Evolutionary conservation across 2,113 vertebrate genomes (phyloP), one percentile per base, ranked within the genome.

Genomic region (Clarias batrachus): DNA sequence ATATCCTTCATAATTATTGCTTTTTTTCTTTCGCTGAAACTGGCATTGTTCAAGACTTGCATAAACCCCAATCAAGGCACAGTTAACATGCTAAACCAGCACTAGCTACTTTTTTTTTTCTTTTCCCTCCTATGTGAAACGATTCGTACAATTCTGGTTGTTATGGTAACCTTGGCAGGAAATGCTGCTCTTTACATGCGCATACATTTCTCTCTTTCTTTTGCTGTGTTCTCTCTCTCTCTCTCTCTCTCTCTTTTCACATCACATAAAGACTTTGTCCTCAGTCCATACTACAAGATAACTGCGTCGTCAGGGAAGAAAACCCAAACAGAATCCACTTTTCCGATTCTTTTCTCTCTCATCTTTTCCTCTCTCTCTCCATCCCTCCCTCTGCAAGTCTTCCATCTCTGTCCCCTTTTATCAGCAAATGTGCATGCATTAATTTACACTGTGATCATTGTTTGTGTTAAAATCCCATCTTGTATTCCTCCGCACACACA

Each of bases 301-400:
- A 59, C n/a, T 54, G 74, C 16, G 7, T 19, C 25, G 14, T 30
- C 12, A 0, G 25, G n/a, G 2, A 7, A 16, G 4, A 25, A 17
- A 21, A 48, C 11, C n/a, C 0, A 76, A 25, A 52, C 41, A 76
- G 12, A 74, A 77, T 8, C 8, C 54, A 30, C 9, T 30, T 57
- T 79, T 57, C n/a, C 3, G 2, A 27, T 30, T 66, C 88, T 89
- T 88, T 90, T 90, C 88, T 91, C 90, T 89, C 89, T 91, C 90
- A 37, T 68, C 70, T 52, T 37, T 80, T 59, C 25, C 7, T 54
- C 17, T 66, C 27, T 54, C 19, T 16, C 82, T 57, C 52, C 52
- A 30, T 14, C 19, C 25, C 82, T 57, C 52, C 52, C 52, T 14
- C 78, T 37, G 60, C 63, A 33, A 23, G 37, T 27, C 76, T 80